Conservation (phyloP, 2,113 vertebrate genomes). For the Siniperca knerii region DNA sequence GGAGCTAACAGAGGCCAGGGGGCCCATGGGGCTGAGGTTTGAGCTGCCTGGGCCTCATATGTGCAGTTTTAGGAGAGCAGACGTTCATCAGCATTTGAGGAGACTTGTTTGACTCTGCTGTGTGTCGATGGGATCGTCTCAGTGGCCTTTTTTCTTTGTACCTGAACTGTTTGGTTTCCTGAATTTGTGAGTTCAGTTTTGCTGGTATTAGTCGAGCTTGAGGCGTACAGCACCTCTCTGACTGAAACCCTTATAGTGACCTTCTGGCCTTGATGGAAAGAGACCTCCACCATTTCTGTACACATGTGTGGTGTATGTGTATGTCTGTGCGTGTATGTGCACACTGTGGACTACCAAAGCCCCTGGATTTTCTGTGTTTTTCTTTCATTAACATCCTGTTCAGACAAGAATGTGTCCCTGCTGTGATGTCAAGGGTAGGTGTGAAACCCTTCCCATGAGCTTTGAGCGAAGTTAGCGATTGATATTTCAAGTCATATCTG, state of each 20-base stretch:
- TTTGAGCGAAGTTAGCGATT: constrained; percentile 38
- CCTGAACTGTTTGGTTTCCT: constrained; percentile 34
- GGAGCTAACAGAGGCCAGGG: constrained; percentile 71
- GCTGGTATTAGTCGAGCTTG: constrained; percentile 18
- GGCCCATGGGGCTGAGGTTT: constrained; percentile 68
- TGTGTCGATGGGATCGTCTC: constrained; percentile 26
- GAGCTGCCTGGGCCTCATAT: constrained; percentile 81
- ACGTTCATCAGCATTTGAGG: constrained; percentile 67
- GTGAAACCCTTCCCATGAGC: constrained; percentile 75
- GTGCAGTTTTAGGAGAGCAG: constrained; percentile 69
- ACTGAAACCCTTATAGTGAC: constrained; percentile 48
- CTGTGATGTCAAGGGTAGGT: constrained; percentile 77
- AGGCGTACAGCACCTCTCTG: constrained; percentile 5
- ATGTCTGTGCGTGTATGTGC: constrained; percentile 9
- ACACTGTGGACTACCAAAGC: constrained; percentile 68
- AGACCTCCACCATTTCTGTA: constrained; percentile 49
- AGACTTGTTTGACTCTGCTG: constrained; percentile 42
- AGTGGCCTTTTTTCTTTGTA: constrained; percentile 24
- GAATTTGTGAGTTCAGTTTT: constrained; percentile 50
- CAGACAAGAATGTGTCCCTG: constrained; percentile 83
- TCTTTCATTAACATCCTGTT: constrained; percentile 86
- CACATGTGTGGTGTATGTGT: constrained; percentile 26
- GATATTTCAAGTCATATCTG: constrained; percentile 35
- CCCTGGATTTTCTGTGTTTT: constrained; percentile 85
- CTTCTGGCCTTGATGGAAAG: constrained; percentile 36